Evolutionary conservation across 1,140 invertebrate genomes (phyloP), one percentile per base, ranked within the genome.

Genomic region (Listronotus bonariensis): DNA sequence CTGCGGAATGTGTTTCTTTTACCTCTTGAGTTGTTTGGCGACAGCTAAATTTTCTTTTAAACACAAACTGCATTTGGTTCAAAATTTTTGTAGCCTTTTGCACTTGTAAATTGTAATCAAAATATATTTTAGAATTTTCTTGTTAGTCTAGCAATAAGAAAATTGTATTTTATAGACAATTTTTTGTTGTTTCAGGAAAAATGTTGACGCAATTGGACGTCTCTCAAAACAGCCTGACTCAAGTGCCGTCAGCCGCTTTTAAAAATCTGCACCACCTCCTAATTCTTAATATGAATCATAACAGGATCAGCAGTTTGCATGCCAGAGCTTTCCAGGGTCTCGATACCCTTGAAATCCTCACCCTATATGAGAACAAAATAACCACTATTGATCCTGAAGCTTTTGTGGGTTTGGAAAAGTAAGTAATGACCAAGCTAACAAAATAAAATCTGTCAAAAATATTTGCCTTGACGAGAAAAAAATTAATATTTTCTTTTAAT

Each of bases 271-370:
- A 91, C 75, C 87, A 89, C 72, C 83, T 95, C 56, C 84, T 93
- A 40, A 93, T 94, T 68, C 82, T 96, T 12, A 95, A 94, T 77
- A 85, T 96, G 79, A 94, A 95, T 77, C 90, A 93, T 78, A 96
- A 96, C 76, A 92, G 90, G 73, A 89, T 93, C 63, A 85, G 80
- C 12, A 85, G 85, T 46, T 83, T 96, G 15, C 90, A 91, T 70
- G 84, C 85, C 40, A 86, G 85, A 55, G 92, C 92, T 15, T 95
- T 96, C 72, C 85, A 90, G 69, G 92, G 92, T 2, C 83, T 95
- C 67, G 89, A 92, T 65, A 92, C 92, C 6, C 81, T 94, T 48
- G 91, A 93, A 77, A 91, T 94, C 59, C 83, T 96, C 36, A 93
- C 91, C 42, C 79, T 96, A 14, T 95, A 95, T 77, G 92, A 92